Evolutionary conservation across 2,113 vertebrate species (phyloP).

Genomic region (Xenopus borealis): DNA sequence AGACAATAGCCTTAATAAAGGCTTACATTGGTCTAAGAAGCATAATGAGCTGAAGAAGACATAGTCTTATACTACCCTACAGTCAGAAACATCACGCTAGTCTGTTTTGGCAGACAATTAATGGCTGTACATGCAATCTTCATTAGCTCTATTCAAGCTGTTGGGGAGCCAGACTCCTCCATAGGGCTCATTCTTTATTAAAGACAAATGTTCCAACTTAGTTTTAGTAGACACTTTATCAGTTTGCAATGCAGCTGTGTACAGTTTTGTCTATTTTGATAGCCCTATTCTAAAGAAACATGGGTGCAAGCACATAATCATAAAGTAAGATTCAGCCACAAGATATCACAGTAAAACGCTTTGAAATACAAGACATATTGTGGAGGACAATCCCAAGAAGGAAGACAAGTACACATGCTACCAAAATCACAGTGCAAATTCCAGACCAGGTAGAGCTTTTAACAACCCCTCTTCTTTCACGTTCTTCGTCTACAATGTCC

Average conservation of each 20-base stretch:
- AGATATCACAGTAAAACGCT: slow-evolving; percentile 95
- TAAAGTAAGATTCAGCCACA: slow-evolving; percentile 77
- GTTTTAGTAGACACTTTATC: slow-evolving; percentile 23
- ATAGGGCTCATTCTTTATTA: slow-evolving; percentile 5
- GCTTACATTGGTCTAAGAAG: slow-evolving; percentile 8
- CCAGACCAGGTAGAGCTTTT: slow-evolving; percentile 92
- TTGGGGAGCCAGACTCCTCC: slow-evolving; percentile 2
- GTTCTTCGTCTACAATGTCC: slow-evolving; percentile 59
- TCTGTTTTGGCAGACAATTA: slow-evolving; percentile 25
- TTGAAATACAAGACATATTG: slow-evolving; percentile 91
- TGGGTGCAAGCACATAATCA: slow-evolving; percentile 33
- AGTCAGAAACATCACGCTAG: slow-evolving; percentile 21
- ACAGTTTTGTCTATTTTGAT: slow-evolving; percentile 41
- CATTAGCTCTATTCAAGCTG: slow-evolving; percentile 33
- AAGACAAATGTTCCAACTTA: slow-evolving; percentile 15
- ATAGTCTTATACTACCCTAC: slow-evolving; percentile 29
- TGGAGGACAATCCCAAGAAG: slow-evolving; percentile 87
- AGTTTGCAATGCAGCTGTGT: slow-evolving; percentile 23
- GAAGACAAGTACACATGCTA: slow-evolving; percentile 91
- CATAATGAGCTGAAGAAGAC: slow-evolving; percentile 10
- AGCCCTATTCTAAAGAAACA: slow-evolving; percentile 47
- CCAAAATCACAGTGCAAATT: slow-evolving; percentile 92
- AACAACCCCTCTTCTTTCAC: slow-evolving; percentile 65
- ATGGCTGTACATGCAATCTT: slow-evolving; percentile 42
- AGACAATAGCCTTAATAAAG: not conserved